Percentiles rank a stretch among this genome's conserved stretches.
Evolutionary conservation across 2,797 vertebrate species (phyloP).

Genomic region (Anguilla obscura): DNA sequence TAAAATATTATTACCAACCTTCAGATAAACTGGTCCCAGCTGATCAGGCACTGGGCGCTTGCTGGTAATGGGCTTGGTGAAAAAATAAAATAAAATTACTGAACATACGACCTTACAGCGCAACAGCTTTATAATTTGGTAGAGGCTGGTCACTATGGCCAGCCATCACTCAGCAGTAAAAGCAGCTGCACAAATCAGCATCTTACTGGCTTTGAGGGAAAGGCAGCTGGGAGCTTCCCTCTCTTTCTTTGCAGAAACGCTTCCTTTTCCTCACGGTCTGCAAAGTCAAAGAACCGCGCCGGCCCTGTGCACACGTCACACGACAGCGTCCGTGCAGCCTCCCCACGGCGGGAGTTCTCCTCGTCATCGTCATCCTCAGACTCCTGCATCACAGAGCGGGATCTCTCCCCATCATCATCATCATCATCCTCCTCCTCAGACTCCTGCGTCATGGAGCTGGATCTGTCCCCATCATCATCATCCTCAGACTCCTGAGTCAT

Average conservation of each 20-base stretch:
- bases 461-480: no score
- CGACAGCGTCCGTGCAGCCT: background rate
- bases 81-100: slow-evolving; percentile 1
- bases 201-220: slow-evolving; percentile 54
- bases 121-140: background rate
- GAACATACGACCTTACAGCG: background rate
- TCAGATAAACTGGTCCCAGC: slow-evolving; percentile 27
- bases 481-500: background rate
- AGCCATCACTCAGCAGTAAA: background rate
- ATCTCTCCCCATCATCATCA: no score
- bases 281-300: slow-evolving; percentile 65
- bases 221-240: slow-evolving; percentile 44
- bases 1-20: slow-evolving; percentile 24
- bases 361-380: background rate
- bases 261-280: slow-evolving; percentile 40
- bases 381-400: no score
- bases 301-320: background rate
- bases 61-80: slow-evolving; percentile 1
- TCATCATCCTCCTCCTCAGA: no score
- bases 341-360: background rate
- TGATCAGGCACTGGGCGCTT: background rate
- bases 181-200: background rate
- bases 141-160: background rate
- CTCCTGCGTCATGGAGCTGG: no score
- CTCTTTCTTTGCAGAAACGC: slow-evolving; percentile 53